Evolutionary conservation across 2,797 vertebrate species (phyloP), one percentile per base, ranked within the genome.

Genomic region (Eulemur rubriventer): DNA sequence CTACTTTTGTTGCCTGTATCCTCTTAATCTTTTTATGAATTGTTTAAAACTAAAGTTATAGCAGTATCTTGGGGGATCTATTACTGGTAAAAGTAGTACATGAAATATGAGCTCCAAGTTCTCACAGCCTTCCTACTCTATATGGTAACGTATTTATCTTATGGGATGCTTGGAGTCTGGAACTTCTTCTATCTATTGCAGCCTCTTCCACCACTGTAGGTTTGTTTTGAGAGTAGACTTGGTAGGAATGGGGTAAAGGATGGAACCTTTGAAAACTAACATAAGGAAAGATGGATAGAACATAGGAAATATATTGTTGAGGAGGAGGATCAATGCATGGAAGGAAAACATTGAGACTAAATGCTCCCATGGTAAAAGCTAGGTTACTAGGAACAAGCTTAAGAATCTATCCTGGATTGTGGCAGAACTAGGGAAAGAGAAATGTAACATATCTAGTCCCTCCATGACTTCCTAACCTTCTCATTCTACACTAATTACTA

Each of bases 21-120:
- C 61, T 88, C 30, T 96, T 95, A 59, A 76, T 93, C 80, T 94
- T 43, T 69, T 92, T 80, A 89, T 52, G 89, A 84, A 59, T 92
- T 89, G 22, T 69, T 87, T 73, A 88, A 82, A 85, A 90, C 26
- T 94, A 85, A 89, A 73, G 38, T 67, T 57, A 92, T 18, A 63
- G 41, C 75, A 80, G 12, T 90, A 20, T 86, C 70, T 67, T 88
- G 50, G 57, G 55, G 28, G 69, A 84, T 52, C 79, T 92, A 75
- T 89, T 85, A 35, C 22, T 75, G 67, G 67, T n/a, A 85, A 70
- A 96, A 38, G 80, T 57, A 33, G 52, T 73, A 83, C 67, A 61
- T 84, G 48, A 85, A 79, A 94, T 65, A 87, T 57, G 67, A 81
- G n/a, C 20, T 75, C 46, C 46, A 78, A 30, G 52, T 87, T 84